Evolutionary conservation across 2,113 vertebrate species (phyloP).

Genomic region (Gorsachius goisagi): DNA sequence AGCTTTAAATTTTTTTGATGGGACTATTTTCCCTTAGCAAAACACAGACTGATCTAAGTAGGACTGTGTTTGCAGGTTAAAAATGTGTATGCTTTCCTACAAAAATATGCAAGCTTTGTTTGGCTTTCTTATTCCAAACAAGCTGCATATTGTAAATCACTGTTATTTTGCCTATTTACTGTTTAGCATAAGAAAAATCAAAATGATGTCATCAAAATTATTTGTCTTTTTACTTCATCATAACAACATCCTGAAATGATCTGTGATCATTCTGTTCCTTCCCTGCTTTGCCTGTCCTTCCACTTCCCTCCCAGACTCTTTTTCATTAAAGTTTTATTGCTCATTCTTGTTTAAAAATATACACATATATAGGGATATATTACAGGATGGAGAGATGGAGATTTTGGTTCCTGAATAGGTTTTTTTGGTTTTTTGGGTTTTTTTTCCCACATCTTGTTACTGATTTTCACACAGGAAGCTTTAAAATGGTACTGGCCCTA

Average conservation of each 20-base stretch:
- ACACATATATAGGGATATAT: background rate
- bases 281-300: background rate
- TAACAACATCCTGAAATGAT: background rate
- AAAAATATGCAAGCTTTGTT: background rate
- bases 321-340: background rate
- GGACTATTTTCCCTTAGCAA: background rate
- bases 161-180: background rate
- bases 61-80: background rate
- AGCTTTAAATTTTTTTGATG: background rate
- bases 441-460: background rate
- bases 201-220: background rate
- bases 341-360: background rate
- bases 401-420: background rate
- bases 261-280: background rate
- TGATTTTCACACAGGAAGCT: slow-evolving; percentile 10
- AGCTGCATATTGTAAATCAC: background rate
- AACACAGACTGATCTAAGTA: background rate
- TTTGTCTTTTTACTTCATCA: background rate
- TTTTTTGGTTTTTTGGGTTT: background rate
- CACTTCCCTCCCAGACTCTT: background rate
- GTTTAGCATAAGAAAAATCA: background rate
- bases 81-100: background rate
- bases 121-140: background rate
- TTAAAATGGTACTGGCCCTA: background rate
- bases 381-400: background rate